phyloP scores from a whole-genome alignment of 2,113 vertebrate genomes.

The Plecturocebus donacophilus region DNA sequence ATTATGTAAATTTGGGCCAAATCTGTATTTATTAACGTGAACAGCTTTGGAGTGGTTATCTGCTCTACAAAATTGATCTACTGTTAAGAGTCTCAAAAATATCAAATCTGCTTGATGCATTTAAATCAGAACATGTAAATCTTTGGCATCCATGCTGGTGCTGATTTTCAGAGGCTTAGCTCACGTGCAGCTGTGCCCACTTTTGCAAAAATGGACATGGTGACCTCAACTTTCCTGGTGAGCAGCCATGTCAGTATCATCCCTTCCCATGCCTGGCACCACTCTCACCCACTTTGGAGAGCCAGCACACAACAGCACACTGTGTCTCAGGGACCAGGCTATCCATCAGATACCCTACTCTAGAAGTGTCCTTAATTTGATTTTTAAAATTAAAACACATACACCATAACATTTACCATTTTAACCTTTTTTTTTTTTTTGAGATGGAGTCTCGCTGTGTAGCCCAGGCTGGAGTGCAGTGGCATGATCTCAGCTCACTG shows the following conservation, averaged over 20 bases:
- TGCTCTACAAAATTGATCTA: background rate
- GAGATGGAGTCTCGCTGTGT: no score
- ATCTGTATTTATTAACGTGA: conserved; percentile 7
- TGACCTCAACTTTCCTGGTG: background rate
- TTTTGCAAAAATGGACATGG: background rate
- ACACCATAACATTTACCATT: background rate
- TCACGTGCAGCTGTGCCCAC: background rate
- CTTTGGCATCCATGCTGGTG: rapidly evolving
- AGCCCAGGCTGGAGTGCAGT: no score
- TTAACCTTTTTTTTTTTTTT: no score
- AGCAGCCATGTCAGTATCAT: background rate
- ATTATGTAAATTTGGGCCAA: conserved; percentile 19
- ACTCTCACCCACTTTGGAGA: background rate
- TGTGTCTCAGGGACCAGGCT: background rate
- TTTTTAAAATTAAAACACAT: background rate
- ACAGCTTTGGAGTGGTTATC: background rate
- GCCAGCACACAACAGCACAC: no score
- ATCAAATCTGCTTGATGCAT: background rate
- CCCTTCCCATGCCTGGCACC: no score
- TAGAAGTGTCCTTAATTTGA: background rate
- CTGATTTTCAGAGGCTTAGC: background rate
- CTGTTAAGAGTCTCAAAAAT: background rate
- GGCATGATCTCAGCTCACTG: no score
- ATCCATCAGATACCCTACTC: background rate
- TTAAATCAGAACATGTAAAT: background rate